phyloP scores from a whole-genome alignment of 2,888 invertebrate species.

The Harpagoxenus sublaevis region DNA sequence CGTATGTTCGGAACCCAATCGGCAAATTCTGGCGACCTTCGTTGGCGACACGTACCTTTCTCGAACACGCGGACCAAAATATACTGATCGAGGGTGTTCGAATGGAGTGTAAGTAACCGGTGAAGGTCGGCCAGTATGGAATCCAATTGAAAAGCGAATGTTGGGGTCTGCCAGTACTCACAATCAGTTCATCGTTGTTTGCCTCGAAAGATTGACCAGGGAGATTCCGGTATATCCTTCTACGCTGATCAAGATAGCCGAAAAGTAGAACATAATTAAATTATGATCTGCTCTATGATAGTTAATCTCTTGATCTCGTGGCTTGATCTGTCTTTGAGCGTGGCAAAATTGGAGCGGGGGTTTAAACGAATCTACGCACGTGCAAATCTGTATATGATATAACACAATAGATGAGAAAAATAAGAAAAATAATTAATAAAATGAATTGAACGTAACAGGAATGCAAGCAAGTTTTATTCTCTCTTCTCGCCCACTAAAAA shows the following conservation, averaged over 20 bases:
- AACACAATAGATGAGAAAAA: neutral
- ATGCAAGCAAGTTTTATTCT: neutral
- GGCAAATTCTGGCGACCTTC: constrained; percentile 23
- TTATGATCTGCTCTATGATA: neutral
- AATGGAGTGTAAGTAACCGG: constrained; percentile 69
- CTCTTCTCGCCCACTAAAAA: neutral
- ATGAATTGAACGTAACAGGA: neutral
- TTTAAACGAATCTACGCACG: neutral
- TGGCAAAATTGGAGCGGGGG: neutral
- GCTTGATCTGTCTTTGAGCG: neutral
- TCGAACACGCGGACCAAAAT: constrained; percentile 41
- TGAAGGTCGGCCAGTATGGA: constrained; percentile 81
- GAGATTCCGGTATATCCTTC: constrained; percentile 34
- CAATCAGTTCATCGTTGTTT: constrained; percentile 80
- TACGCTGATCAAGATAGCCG: constrained; percentile 55
- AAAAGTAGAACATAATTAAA: constrained; percentile 34
- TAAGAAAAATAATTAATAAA: neutral
- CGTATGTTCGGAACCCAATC: neutral
- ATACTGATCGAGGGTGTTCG: constrained; percentile 61
- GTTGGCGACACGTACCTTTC: constrained; percentile 61
- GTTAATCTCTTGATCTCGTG: constrained; percentile 14
- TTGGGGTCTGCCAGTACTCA: constrained; percentile 72
- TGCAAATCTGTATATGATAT: neutral
- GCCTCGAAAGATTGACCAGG: constrained; percentile 67
- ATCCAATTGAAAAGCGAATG: constrained; percentile 84